Evolutionary conservation across 1,140 invertebrate genomes (phyloP).

Genomic region (Apolygus lucorum): DNA sequence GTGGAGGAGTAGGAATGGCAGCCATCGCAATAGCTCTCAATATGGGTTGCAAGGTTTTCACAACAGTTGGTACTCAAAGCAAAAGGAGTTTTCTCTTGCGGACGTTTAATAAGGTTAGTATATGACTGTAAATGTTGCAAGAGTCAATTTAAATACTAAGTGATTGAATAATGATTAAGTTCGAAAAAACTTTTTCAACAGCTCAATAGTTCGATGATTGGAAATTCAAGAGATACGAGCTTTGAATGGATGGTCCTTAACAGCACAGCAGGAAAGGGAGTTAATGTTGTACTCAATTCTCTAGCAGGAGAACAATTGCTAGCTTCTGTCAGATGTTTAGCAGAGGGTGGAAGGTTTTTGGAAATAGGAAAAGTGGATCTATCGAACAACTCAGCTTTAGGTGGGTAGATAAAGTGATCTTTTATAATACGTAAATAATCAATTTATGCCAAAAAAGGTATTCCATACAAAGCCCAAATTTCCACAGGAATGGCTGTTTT

Average conservation of each 20-base stretch:
- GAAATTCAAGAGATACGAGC: constrained; percentile 81
- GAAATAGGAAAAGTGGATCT: constrained; percentile 97
- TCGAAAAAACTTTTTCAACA: constrained; percentile 39
- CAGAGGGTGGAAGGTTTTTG: constrained; percentile 81
- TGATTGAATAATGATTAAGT: background rate
- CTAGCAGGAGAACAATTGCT: constrained; percentile 86
- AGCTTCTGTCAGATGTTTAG: constrained; percentile 83
- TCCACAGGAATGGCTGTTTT: constrained; percentile 77
- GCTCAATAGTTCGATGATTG: constrained; percentile 71
- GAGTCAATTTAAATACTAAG: too few species aligned
- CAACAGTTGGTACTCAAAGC: constrained; percentile 76
- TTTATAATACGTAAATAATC: too few species aligned
- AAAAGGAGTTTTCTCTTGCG: constrained; percentile 82
- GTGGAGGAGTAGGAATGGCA: constrained; percentile 92
- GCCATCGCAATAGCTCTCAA: constrained; percentile 86
- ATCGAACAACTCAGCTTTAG: constrained; percentile 74
- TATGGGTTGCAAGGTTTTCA: constrained; percentile 70
- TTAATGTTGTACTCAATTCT: constrained; percentile 90
- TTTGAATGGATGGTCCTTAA: constrained; percentile 81
- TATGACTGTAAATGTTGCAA: too few species aligned
- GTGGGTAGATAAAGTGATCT: constrained; percentile 33
- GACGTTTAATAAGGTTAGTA: constrained; percentile 57
- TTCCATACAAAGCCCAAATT: too few species aligned
- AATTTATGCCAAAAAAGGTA: too few species aligned
- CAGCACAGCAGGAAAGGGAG: constrained; percentile 72